Conservation (phyloP, 2,797 vertebrate species). For the Tokudaia muenninki region DNA sequence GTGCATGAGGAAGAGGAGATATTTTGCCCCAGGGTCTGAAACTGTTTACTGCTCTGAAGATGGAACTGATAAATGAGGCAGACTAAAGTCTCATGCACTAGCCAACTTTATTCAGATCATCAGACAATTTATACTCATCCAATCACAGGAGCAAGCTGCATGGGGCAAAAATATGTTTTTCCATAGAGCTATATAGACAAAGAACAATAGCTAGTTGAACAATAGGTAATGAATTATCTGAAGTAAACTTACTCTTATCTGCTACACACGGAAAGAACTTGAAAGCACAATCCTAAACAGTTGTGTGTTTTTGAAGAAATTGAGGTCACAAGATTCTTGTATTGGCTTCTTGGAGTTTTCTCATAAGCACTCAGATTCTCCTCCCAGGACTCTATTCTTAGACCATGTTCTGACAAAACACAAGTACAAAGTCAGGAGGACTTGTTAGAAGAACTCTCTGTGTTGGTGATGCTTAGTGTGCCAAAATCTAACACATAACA, state of each 20-base stretch:
- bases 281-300: background rate
- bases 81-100: background rate
- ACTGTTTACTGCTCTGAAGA: background rate
- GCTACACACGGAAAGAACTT: background rate
- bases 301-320: background rate
- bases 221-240: background rate
- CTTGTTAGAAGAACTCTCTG: background rate
- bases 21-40: slow-evolving; percentile 12
- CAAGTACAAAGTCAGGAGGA: background rate
- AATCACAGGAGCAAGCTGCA: background rate
- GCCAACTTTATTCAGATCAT: background rate
- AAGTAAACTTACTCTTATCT: background rate
- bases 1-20: background rate
- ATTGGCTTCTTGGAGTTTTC: background rate
- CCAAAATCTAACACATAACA: background rate
- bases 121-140: background rate
- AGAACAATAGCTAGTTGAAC: too few relatives aligned
- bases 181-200: background rate
- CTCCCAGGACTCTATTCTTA: background rate
- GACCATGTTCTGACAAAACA: background rate
- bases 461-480: background rate
- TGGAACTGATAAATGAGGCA: background rate
- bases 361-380: background rate
- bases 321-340: background rate
- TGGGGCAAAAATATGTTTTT: background rate